phyloP scores from a whole-genome alignment of 2,113 vertebrate genomes.

The Tachysurus vachellii region DNA sequence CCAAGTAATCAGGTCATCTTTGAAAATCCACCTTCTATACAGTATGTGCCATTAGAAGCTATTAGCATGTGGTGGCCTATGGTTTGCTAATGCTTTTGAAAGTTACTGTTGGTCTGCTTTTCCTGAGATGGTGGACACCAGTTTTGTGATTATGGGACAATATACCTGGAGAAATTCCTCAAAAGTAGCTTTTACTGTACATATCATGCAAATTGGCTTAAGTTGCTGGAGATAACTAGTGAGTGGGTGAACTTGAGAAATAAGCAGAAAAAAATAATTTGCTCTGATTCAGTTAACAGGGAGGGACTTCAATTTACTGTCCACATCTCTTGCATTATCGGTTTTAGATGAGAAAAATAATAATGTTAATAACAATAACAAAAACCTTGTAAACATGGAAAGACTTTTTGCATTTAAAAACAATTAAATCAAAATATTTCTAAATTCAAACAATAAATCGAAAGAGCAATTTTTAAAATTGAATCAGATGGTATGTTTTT shows the following conservation, averaged over 20 bases:
- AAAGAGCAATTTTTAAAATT: too few species aligned
- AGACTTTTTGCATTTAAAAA: background rate
- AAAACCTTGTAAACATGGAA: background rate
- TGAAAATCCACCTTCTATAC: background rate
- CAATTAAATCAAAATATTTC: background rate
- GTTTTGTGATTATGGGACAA: background rate
- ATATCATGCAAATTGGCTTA: too few species aligned
- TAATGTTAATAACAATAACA: background rate
- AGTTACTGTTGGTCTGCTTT: background rate
- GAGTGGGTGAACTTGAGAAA: background rate
- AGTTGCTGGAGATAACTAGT: background rate
- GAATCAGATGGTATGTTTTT: too few species aligned
- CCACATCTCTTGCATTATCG: background rate
- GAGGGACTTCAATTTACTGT: background rate
- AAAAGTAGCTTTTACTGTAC: background rate
- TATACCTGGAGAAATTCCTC: background rate
- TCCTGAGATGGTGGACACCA: background rate
- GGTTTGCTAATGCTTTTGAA: background rate
- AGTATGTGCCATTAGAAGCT: too few species aligned
- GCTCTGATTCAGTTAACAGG: background rate
- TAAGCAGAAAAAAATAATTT: background rate
- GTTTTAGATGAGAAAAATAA: background rate
- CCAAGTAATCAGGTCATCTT: background rate
- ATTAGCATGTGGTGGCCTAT: background rate
- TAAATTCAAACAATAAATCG: background rate